Evolutionary conservation across 2,113 vertebrate species (phyloP), one percentile per base, ranked within the genome.

Genomic region (Gasterosteus nipponicus): DNA sequence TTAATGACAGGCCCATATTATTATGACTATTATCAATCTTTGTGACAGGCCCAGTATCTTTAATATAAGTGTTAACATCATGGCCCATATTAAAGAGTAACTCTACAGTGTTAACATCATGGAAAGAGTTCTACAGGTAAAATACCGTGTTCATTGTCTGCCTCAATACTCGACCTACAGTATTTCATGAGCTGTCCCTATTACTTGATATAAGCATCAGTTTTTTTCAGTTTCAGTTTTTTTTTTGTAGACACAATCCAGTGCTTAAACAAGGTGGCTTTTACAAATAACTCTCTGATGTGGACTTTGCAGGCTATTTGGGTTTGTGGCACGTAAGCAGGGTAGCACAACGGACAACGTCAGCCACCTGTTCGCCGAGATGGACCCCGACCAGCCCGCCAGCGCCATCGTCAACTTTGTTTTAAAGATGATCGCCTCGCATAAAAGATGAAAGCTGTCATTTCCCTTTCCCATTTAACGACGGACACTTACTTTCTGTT

Each of bases 261-360:
- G 4, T 41, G 6, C 16, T 57, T 51, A 0, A 5, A 62, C 54
- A 8, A 11, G 14, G 29, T 5, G 3, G 9, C 54, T 53, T 38
- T n/a, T 49, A 41, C 42, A 4, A 60, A 18, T 0, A n/a, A 19
- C 15, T 53, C 3, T 56, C 35, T 10, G 11, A 7, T 22, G 77
- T 9, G 64, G 5, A 63, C 18, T 6, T 22, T 82, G 3, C 88
- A 99, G 98, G 91, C 95, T 99, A 89, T 99, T 99, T 0, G 98
- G 98, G 54, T 99, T 99, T 0, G 97, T 99, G 90, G 98, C 98
- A 9, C 94, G 97, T 73, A 99, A 99, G 86, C 98, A 99, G 90
- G 98, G 97, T 85, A 99, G 98, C 92, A 97, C 96, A 81, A 98
- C 98, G 3, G 98, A 99, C 94, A 99, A 99, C 7, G 89, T 99